A percentile compares a stretch with the other conserved stretches of the same genome.
Conservation (phyloP, 2,113 vertebrate genomes). For the Panthera uncia region DNA sequence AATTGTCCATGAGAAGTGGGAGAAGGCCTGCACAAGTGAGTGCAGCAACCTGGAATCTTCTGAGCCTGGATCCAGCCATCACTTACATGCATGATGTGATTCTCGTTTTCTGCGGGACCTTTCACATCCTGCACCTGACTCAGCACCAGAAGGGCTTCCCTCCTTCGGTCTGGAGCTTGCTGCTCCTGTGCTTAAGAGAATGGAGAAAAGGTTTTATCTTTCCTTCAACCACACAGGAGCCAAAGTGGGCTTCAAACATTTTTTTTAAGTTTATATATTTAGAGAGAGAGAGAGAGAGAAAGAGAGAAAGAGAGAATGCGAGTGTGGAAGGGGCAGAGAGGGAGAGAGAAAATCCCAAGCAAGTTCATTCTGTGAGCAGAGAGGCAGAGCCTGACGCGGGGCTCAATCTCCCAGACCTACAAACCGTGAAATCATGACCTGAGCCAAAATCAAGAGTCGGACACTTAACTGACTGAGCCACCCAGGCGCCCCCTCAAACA, state of each 20-base stretch:
- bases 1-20: neutral
- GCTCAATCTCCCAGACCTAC: too few species aligned
- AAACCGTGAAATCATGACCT: too few species aligned
- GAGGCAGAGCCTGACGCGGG: too few species aligned
- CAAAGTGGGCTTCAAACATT: neutral
- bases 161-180: neutral
- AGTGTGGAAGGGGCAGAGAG: too few species aligned
- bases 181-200: neutral
- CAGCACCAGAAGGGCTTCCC: neutral
- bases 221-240: neutral
- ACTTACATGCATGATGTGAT: neutral
- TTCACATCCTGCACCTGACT: neutral
- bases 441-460: too few species aligned
- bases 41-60: neutral
- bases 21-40: neutral
- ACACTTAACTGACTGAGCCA: too few species aligned
- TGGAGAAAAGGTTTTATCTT: neutral
- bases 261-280: neutral
- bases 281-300: too few species aligned
- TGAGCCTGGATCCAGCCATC: neutral
- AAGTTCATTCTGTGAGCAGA: too few species aligned
- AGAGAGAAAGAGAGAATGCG: too few species aligned
- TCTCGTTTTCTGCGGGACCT: neutral
- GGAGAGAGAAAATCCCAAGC: too few species aligned
- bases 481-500: too few species aligned